phyloP scores from a whole-genome alignment of 2,888 invertebrate species.

The Eretmocerus hayati region DNA sequence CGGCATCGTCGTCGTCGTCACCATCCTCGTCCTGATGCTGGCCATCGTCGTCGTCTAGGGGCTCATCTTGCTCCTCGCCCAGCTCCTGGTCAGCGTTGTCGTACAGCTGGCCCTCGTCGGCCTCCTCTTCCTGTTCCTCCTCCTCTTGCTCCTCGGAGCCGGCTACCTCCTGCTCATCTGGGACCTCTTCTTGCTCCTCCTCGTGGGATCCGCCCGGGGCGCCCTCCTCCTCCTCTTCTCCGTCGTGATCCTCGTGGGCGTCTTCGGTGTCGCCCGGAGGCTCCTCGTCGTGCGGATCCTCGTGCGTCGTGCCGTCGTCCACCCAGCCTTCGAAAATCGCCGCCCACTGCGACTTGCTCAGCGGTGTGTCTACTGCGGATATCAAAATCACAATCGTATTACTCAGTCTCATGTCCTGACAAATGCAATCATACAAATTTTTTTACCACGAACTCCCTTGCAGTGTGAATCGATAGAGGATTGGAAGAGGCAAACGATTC shows the following conservation, averaged over 20 bases:
- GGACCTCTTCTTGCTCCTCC: slow-evolving; percentile 22
- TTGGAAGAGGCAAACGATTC: too few species aligned
- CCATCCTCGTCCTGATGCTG: slow-evolving; percentile 12
- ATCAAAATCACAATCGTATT: too few species aligned
- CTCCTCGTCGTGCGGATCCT: slow-evolving; percentile 42
- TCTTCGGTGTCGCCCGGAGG: slow-evolving; percentile 40
- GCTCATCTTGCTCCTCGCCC: slow-evolving; percentile 29
- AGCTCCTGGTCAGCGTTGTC: slow-evolving; percentile 47
- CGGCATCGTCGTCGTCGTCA: background rate
- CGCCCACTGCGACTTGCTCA: slow-evolving; percentile 64
- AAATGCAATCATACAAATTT: too few species aligned
- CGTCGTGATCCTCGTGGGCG: slow-evolving; percentile 33
- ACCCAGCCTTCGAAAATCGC: slow-evolving; percentile 75
- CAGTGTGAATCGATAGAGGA: too few species aligned
- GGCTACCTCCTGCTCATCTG: slow-evolving; percentile 38
- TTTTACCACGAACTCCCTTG: too few species aligned
- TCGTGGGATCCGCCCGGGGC: slow-evolving; percentile 40
- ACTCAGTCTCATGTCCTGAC: too few species aligned
- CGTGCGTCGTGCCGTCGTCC: slow-evolving; percentile 52
- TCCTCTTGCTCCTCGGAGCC: slow-evolving; percentile 2
- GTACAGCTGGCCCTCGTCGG: slow-evolving; percentile 31
- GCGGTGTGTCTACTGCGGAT: slow-evolving; percentile 54
- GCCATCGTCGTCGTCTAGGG: background rate
- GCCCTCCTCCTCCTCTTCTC: slow-evolving; percentile 40
- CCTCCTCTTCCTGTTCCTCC: slow-evolving; percentile 31